Conservation (phyloP, 2,113 vertebrate genomes). For the Pomatostomus ruficeps region DNA sequence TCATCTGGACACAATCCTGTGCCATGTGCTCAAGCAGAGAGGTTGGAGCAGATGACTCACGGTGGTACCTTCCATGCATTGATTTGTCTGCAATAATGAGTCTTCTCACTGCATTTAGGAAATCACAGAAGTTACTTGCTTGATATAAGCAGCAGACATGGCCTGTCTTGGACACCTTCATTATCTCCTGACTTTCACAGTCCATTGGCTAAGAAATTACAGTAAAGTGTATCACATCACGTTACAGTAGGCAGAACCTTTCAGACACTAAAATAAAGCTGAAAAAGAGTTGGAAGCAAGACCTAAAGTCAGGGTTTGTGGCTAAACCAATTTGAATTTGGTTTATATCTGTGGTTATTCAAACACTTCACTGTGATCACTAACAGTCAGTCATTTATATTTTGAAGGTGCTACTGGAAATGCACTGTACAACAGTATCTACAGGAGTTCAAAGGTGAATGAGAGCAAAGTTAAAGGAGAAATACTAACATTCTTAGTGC, state of each 20-base stretch:
- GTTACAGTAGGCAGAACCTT: neutral
- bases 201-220: neutral
- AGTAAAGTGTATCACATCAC: neutral
- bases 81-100: neutral
- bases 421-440: neutral
- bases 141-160: neutral
- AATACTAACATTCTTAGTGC: neutral
- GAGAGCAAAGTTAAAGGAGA: neutral
- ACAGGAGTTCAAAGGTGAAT: neutral
- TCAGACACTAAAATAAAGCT: neutral
- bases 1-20: neutral
- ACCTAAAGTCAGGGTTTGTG: neutral
- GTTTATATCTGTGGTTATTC: neutral
- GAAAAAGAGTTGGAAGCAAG: neutral
- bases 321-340: neutral
- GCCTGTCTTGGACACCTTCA: neutral
- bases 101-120: neutral
- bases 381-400: neutral
- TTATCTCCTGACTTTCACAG: neutral
- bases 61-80: neutral
- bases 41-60: neutral
- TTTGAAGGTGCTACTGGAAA: neutral
- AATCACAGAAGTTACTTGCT: neutral
- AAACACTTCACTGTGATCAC: neutral
- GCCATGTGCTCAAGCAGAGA: neutral